Base-by-base conservation (phyloP, 2,113 vertebrate genomes). In the Numida meleagris region DNA sequence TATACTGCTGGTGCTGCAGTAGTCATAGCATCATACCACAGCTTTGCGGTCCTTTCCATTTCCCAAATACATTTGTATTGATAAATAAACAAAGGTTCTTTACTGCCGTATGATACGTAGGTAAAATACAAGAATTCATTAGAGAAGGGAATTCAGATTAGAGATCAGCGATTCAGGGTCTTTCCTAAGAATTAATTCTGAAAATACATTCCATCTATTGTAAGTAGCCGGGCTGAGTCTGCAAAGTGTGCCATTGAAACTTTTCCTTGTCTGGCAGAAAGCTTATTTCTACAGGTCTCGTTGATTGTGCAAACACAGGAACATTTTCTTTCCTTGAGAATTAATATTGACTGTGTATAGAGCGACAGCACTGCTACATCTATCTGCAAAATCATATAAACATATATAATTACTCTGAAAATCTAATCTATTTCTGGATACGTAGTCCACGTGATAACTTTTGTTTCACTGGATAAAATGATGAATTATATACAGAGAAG, bases 241-340 rank as follows among this genome's bases (percentile, higher is more conserved):
- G 84, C 5, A 0, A 77, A 90, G 86, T 76, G 55, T 82, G 58
- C 73, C 72, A 71, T 93, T 89, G 84, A 94, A 96, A 96, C 90
- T 94, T 97, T 93, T 96, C 74, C 55, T 82, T 78, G n/a, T 57
- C 86, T 84, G 93, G 82, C 73, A 76, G 82, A 90, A 89, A 95
- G 93, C 92, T 96, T 86, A 97, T 96, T 97, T 97, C 93, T 96
- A 96, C 97, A 97, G 85, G 80, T 97, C 91, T 96, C 71, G 73
- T 97, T 96, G 94, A 95, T 95, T 96, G 83, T 97, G 88, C 95
- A 97, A 96, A 97, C 91, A 94, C 86, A 68, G 95, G 86, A 86
- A 95, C 67, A 34, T 94, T 93, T 95, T 83, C 80, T 89, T 96
- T 96, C 85, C 84, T 87, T 95, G 94, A 97, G 93, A 96, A 97